Evolutionary conservation across 2,113 vertebrate genomes (phyloP).

Genomic region (Promerops cafer): DNA sequence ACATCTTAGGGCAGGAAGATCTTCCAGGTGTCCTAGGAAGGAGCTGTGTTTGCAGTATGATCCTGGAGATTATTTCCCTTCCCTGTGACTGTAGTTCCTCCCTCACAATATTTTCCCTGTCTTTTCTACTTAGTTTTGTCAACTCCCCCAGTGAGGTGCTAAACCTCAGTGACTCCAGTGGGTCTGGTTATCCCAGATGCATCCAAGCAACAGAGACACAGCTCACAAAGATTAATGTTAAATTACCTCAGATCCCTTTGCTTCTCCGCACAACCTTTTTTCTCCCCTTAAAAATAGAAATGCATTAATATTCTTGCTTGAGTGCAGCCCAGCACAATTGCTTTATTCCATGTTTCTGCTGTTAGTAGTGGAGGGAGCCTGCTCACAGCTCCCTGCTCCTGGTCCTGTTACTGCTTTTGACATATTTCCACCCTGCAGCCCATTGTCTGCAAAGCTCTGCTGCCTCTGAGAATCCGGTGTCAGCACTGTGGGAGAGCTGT

Average conservation of each 20-base stretch:
- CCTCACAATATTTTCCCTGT: neutral
- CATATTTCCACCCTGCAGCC: neutral
- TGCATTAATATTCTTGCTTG: neutral
- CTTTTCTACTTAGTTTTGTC: neutral
- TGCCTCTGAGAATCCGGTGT: neutral
- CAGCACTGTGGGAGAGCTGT: neutral
- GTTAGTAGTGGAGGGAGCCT: neutral
- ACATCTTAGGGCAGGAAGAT: neutral
- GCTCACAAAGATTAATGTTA: neutral
- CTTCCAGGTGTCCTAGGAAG: neutral
- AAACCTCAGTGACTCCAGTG: neutral
- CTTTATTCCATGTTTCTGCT: neutral
- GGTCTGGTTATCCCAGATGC: neutral
- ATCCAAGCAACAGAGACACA: neutral
- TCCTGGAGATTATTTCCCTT: neutral
- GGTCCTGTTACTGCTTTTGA: neutral
- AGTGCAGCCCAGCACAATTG: neutral
- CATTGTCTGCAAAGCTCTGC: neutral
- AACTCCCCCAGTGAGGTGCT: neutral
- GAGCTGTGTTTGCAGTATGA: fast-evolving
- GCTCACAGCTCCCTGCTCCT: neutral
- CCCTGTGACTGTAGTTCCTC: neutral
- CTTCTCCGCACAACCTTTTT: neutral
- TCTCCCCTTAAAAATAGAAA: neutral
- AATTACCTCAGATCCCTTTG: neutral